These are phyloP conservation scores for Enteromius argenteus DNA, from an alignment of 2,797 vertebrate species.

Conservation along the genomic window DNA sequence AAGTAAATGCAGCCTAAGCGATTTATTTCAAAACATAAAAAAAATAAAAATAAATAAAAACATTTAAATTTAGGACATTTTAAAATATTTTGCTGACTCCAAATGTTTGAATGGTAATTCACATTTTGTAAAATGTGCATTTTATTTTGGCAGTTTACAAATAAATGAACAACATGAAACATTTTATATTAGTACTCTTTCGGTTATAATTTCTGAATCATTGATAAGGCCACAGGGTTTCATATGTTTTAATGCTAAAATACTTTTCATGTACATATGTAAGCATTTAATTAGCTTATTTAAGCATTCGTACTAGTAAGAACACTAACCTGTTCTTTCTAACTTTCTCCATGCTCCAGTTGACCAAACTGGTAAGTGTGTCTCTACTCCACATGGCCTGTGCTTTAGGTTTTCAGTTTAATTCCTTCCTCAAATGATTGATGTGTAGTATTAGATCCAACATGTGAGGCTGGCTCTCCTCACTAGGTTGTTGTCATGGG, in stretches of 20 bases:
- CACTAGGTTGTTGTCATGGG: not conserved
- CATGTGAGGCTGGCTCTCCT: not conserved
- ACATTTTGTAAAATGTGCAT: not conserved
- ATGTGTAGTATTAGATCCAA: conserved; percentile 25
- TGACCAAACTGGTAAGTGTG: conserved; percentile 80
- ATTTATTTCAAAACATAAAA: not conserved
- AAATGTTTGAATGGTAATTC: not conserved
- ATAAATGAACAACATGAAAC: not conserved
- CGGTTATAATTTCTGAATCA: not conserved
- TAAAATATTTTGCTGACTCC: no score
- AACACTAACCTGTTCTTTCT: conserved; percentile 69
- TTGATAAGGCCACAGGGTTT: conserved; percentile 19
- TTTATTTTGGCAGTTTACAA: not conserved
- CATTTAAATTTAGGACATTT: no score
- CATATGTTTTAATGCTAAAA: not conserved
- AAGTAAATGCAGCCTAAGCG: not conserved
- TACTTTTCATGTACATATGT: not conserved
- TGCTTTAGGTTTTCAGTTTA: conserved; percentile 28
- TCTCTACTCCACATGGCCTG: conserved; percentile 54
- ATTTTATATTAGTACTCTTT: not conserved
- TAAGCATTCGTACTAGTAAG: not conserved
- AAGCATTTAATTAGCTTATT: not conserved
- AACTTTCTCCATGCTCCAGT: conserved; percentile 77
- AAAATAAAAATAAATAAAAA: no score
- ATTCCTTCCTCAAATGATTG: conserved; percentile 7